Percentiles rank a stretch among this genome's conserved stretches.
Conservation (phyloP, 2,113 vertebrate genomes). For the Ardeotis arabs region DNA sequence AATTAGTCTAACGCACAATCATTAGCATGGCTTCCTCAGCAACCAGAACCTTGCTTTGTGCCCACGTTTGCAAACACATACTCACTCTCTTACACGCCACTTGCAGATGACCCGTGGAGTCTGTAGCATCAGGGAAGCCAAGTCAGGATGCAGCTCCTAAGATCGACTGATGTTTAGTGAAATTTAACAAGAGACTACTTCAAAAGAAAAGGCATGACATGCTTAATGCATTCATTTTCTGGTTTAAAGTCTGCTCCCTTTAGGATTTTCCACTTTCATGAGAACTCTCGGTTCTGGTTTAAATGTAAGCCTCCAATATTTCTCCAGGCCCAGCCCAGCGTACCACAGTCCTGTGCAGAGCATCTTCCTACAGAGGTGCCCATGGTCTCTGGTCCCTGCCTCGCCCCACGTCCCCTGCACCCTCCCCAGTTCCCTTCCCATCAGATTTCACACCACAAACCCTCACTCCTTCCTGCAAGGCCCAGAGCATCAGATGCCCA, state of each 20-base stretch:
- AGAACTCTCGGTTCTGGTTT: neutral
- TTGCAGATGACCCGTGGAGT: neutral
- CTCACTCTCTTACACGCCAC: neutral
- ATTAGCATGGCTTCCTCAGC: neutral
- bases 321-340: neutral
- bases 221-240: neutral
- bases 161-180: neutral
- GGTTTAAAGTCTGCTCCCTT: constrained; percentile 16
- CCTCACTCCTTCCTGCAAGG: neutral
- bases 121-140: neutral
- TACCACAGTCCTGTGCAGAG: neutral
- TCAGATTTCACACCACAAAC: neutral
- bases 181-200: neutral
- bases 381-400: neutral
- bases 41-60: neutral
- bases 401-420: neutral
- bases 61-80: neutral
- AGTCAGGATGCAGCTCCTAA: neutral
- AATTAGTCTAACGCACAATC: constrained; percentile 15
- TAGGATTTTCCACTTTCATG: neutral
- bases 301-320: neutral
- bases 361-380: neutral
- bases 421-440: neutral
- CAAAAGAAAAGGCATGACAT: constrained; percentile 32
- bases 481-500: neutral